phyloP scores from a whole-genome alignment of 2,797 vertebrate genomes.

The Toxotes lorentzi region DNA sequence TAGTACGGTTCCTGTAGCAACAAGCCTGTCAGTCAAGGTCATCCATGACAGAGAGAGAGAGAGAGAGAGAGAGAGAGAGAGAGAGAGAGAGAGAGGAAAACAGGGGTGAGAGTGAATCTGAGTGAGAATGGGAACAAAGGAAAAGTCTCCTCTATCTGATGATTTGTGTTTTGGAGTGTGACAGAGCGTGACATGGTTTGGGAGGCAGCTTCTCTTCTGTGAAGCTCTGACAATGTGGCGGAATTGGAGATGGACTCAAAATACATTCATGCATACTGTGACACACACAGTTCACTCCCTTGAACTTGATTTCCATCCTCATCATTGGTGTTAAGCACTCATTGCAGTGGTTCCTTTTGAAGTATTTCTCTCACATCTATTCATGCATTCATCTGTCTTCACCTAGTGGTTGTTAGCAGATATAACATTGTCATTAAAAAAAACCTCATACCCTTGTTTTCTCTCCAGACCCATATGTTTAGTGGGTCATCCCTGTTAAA shows the following conservation, averaged over 20 bases:
- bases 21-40: constrained; percentile 75
- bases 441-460: not conserved
- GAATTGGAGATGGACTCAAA: not conserved
- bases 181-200: constrained; percentile 37
- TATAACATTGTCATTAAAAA: constrained; percentile 1
- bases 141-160: constrained; percentile 39
- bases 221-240: not conserved
- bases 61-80: constrained; percentile 5
- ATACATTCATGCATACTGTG: not conserved
- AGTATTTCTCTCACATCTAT: not conserved
- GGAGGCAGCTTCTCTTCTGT: constrained; percentile 29
- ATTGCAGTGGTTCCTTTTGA: not conserved
- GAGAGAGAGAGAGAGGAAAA: not conserved
- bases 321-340: not conserved
- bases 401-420: constrained; percentile 36
- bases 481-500: not conserved
- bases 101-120: not conserved
- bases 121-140: constrained; percentile 50
- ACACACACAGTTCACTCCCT: too few species aligned
- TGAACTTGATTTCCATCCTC: too few species aligned
- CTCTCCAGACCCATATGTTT: not conserved
- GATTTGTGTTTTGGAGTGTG: constrained; percentile 41
- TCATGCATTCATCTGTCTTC: constrained; percentile 31
- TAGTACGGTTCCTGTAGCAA: constrained; percentile 69
- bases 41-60: constrained; percentile 43